A percentile compares a stretch with the other conserved stretches of the same genome.
Evolutionary conservation across 1,140 invertebrate genomes (phyloP).

Genomic region (Zaprionus davidi): DNA sequence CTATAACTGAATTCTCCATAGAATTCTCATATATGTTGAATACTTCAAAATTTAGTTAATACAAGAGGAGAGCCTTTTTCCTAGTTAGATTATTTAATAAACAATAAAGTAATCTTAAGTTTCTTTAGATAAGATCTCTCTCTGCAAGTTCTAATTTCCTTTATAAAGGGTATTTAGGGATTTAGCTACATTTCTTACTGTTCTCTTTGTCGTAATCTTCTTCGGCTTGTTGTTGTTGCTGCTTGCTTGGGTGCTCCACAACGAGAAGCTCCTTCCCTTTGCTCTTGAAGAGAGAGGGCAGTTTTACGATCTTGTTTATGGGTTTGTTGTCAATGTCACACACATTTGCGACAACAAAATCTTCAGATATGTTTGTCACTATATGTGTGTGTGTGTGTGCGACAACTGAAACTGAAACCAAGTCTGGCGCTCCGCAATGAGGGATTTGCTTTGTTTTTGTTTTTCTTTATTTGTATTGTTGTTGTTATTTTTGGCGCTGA

Average conservation of each 20-base stretch:
- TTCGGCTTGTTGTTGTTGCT: background rate
- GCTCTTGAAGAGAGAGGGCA: constrained; percentile 11
- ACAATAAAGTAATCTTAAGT: no score
- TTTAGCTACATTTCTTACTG: background rate
- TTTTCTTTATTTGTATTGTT: background rate
- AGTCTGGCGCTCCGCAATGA: constrained; percentile 37
- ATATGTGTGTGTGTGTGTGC: background rate
- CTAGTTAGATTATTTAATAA: no score
- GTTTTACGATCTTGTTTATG: constrained; percentile 62
- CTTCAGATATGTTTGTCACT: constrained; percentile 2
- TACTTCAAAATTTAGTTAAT: no score
- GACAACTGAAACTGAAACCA: constrained; percentile 40
- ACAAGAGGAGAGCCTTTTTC: no score
- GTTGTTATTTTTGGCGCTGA: constrained; percentile 37
- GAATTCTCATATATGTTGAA: background rate
- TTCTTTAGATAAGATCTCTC: background rate
- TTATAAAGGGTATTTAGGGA: constrained; percentile 2
- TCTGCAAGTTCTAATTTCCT: background rate
- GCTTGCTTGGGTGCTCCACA: constrained; percentile 12
- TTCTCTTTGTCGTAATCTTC: background rate
- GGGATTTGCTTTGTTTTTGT: constrained; percentile 27
- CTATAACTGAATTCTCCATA: background rate
- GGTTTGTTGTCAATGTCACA: constrained; percentile 53
- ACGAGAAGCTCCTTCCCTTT: constrained; percentile 1
- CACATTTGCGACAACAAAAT: constrained; percentile 37